Evolutionary conservation across 2,113 vertebrate genomes (phyloP), one percentile per base, ranked within the genome.

Genomic region (Xyliphius kryptos): DNA sequence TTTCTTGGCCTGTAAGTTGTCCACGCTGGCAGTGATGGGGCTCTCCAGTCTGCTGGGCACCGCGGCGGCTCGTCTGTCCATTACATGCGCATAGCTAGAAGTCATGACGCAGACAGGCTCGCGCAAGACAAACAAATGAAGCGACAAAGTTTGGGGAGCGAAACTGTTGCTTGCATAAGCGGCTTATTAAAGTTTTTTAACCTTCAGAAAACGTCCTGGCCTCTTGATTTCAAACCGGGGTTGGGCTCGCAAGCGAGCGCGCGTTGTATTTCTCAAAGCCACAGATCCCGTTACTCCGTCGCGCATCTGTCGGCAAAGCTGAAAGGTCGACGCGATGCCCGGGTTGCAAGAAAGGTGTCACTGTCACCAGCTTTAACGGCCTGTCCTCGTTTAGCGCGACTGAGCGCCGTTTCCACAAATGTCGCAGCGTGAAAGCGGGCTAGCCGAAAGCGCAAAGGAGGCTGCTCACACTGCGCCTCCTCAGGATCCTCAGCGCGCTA

Each of bases 1-100:
- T 92, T 98, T 98, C 74, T 97, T 97, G 69, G 88, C 92, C 80
- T 97, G 95, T 80, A 97, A 87, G 81, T 88, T 90, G 82, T 97
- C 94, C 85, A 94, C 88, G 82, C 87, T 89, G 61, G 89, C 85
- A 50, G 86, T 83, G 77, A 90, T 85, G 21, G 91, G 90, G 69
- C 88, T 93, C 81, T 97, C 94, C 89, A 97, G 83, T 80, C 93
- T 92, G 86, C 86, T 88, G 54, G 89, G 73, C 81, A 92, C 78
- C 72, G 91, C 72, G 66, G 90, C 72, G 69, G 89, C 85, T 78
- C 91, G 93, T 82, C 93, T 85, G 81, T 97, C 93, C 92, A 97
- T 89, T 79, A 92, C 89, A 84, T 94, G 94, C 55, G 89, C 91
- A 87, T 96, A 97, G 89, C 91, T 87, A 77, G 93, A 94, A 81